Evolutionary conservation across 2,888 invertebrate genomes (phyloP).

Genomic region (Hybos culiciformis): DNA sequence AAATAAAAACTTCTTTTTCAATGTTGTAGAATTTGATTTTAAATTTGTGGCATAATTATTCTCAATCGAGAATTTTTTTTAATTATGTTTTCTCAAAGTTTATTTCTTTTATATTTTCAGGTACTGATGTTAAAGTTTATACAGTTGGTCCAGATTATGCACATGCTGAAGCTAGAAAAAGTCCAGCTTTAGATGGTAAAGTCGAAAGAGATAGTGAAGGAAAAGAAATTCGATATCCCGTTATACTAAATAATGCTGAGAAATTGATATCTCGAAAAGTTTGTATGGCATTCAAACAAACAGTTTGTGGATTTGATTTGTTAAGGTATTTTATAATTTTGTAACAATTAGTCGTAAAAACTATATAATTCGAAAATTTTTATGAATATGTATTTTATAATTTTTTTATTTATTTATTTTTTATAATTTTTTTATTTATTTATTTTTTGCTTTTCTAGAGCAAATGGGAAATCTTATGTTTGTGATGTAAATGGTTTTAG

Average conservation of each 20-base stretch:
- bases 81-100: no score
- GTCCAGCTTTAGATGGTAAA: conserved; percentile 95
- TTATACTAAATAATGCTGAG: conserved; percentile 92
- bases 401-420: background rate
- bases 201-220: conserved; percentile 97
- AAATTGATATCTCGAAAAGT: conserved; percentile 97
- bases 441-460: conserved; percentile 43
- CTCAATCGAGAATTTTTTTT: no score
- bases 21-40: no score
- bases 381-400: background rate
- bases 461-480: conserved; percentile 97
- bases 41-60: no score
- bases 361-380: background rate
- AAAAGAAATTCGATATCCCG: conserved; percentile 96
- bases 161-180: conserved; percentile 97
- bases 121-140: conserved; percentile 71
- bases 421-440: background rate
- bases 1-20: no score
- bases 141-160: conserved; percentile 99
- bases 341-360: background rate
- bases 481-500: conserved; percentile 99
- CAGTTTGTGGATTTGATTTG: conserved; percentile 97
- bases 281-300: conserved; percentile 92
- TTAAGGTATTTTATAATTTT: conserved; percentile 45
- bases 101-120: conserved; percentile 36